phyloP scores from a whole-genome alignment of 2,113 vertebrate species.

The Neogobius melanostomus region DNA sequence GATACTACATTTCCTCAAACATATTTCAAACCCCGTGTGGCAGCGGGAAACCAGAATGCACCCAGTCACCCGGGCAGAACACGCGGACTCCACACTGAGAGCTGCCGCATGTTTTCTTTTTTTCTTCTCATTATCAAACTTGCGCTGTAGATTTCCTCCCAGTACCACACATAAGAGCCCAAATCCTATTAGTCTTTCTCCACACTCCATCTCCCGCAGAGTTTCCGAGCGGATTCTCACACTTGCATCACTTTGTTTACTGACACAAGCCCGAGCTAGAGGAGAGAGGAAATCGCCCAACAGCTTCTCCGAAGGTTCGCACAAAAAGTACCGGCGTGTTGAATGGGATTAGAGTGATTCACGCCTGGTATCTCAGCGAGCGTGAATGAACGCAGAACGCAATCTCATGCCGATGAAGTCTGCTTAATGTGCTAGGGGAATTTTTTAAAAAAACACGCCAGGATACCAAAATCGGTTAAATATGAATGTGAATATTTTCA shows the following conservation, averaged over 20 bases:
- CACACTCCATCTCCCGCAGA: slow-evolving; percentile 26
- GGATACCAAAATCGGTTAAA: background rate
- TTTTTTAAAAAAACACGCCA: background rate
- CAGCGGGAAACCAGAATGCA: background rate
- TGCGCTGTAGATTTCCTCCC: slow-evolving; percentile 13
- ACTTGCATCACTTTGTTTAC: slow-evolving; percentile 52
- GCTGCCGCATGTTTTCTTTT: background rate
- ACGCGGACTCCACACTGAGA: background rate
- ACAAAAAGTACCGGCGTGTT: slow-evolving; percentile 17
- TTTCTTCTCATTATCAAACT: slow-evolving; percentile 11
- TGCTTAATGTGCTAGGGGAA: slow-evolving; percentile 5
- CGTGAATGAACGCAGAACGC: slow-evolving; percentile 12
- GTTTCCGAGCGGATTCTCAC: slow-evolving; percentile 40
- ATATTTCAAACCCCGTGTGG: background rate
- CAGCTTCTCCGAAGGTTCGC: slow-evolving; percentile 22
- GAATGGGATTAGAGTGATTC: slow-evolving; percentile 23
- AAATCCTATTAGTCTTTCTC: slow-evolving; percentile 35
- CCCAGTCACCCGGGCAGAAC: background rate
- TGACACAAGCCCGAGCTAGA: slow-evolving; percentile 7
- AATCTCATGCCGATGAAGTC: slow-evolving; percentile 2
- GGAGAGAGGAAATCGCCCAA: slow-evolving; percentile 31
- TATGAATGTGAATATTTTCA: background rate
- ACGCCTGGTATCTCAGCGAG: background rate
- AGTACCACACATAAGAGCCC: slow-evolving; percentile 20
- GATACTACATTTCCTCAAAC: background rate